Percentiles rank a stretch among this genome's conserved stretches.
phyloP scores from a whole-genome alignment of 1,140 invertebrate species.

The Drosophila chauvacae region DNA sequence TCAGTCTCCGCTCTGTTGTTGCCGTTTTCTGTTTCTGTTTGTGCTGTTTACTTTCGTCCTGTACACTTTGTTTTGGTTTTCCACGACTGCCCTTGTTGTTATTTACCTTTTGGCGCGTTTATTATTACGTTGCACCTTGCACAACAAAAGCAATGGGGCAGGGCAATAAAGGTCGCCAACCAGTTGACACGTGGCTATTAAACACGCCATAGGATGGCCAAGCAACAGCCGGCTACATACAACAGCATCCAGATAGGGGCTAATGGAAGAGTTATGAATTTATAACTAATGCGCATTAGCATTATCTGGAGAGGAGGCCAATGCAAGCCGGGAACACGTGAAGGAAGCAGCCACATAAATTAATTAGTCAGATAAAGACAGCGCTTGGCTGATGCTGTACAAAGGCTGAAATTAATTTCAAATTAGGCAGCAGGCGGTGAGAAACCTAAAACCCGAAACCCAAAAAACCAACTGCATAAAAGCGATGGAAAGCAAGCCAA shows the following conservation, averaged over 20 bases:
- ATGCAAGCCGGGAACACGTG: constrained; percentile 1
- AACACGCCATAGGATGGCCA: constrained; percentile 12
- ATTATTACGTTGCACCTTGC: constrained; percentile 73
- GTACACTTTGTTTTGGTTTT: constrained; percentile 58
- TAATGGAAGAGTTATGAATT: constrained; percentile 79
- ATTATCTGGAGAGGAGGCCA: not conserved
- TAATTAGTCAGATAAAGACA: constrained; percentile 72
- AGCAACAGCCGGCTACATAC: constrained; percentile 5
- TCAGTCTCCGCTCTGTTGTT: constrained; percentile 36
- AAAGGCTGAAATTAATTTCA: constrained; percentile 74
- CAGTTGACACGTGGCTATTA: constrained; percentile 39
- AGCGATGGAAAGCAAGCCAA: constrained; percentile 4
- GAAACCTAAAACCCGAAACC: constrained; percentile 52
- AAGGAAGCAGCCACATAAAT: constrained; percentile 54
- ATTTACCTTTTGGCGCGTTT: constrained; percentile 78
- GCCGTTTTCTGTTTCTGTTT: constrained; percentile 35
- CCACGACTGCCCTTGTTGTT: constrained; percentile 58
- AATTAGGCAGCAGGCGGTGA: constrained; percentile 60
- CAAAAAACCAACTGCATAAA: constrained; percentile 25
- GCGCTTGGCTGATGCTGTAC: constrained; percentile 28
- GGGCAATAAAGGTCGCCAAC: constrained; percentile 19
- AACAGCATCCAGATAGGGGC: constrained; percentile 6
- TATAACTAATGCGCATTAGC: constrained; percentile 72
- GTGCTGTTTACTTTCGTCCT: constrained; percentile 46
- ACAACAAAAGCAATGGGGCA: constrained; percentile 18